phyloP scores from a whole-genome alignment of 2,888 invertebrate species.

The Pristionchus arcanus region DNA sequence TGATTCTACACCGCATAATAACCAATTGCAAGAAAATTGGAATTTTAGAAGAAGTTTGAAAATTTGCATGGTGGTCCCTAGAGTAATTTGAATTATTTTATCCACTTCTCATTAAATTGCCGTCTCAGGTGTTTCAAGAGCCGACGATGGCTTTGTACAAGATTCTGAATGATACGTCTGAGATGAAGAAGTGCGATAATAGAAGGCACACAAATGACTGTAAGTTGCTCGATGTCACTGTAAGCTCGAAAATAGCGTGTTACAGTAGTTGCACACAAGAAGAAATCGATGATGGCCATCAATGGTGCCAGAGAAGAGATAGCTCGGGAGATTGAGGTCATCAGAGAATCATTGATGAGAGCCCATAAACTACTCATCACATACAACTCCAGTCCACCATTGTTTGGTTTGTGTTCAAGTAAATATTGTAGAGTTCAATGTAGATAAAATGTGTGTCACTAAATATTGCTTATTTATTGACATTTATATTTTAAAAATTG shows the following conservation, averaged over 20 bases:
- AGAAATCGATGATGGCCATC: constrained; percentile 63
- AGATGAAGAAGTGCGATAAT: constrained; percentile 62
- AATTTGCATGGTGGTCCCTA: too few relatives aligned
- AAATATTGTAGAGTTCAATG: too few relatives aligned
- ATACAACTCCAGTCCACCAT: too few relatives aligned
- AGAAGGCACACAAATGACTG: constrained; percentile 66
- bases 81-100: constrained; percentile 42
- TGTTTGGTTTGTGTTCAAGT: too few relatives aligned
- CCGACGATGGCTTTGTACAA: constrained; percentile 68
- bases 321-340: constrained; percentile 67
- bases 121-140: constrained; percentile 70
- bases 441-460: too few relatives aligned
- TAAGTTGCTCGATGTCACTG: constrained; percentile 57
- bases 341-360: constrained; percentile 64
- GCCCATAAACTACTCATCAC: constrained; percentile 65
- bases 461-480: too few relatives aligned
- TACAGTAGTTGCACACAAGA: constrained; percentile 65
- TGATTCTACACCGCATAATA: too few relatives aligned
- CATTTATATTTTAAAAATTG: too few relatives aligned
- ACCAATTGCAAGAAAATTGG: too few relatives aligned
- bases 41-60: too few relatives aligned
- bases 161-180: constrained; percentile 58
- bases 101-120: background rate
- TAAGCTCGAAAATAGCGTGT: constrained; percentile 14
- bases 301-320: constrained; percentile 64